Base-by-base conservation (phyloP, 1,140 invertebrate genomes). In the Zaprionus ghesquierei region DNA sequence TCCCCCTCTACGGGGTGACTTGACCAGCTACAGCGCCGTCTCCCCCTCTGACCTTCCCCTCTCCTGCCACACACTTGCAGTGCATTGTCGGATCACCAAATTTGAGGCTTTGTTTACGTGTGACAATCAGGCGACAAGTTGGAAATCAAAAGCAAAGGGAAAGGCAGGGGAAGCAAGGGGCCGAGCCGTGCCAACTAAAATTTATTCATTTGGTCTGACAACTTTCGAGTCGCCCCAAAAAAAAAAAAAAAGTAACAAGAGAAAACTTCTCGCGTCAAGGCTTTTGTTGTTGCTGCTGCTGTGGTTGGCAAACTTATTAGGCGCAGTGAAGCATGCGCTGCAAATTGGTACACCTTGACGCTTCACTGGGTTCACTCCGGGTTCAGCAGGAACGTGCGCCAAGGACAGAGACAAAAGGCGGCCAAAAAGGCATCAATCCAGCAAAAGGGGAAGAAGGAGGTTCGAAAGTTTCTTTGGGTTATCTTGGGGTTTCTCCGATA, bases 341-440 rank as follows among this genome's bases (percentile, higher is more conserved):
- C 84, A 89, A 87, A 87, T 87, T 87, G 82, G 82, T 87, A 87
- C 82, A 87, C 82, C 82, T 87, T 89, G 82, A 89, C 82, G 84
- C 84, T 87, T 87, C 79, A 87, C 53, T 87, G 84, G 84, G 79
- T 49, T 81, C 50, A 22, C 0, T 41, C n/a, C n/a, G n/a, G 35
- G 38, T 13, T 22, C 31, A 53, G 50, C 31, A 53, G 50, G 58
- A 60, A 18, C 50, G 51, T 61, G 64, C 38, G 56, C 33, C 25
- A 15, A 15, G 18, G 50, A 56, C 49, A 20, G 69, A 79, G 69
- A 86, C 84, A 89, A 86, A 87, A 73, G 82, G 79, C 82, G 69
- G 68, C 68, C 68, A 76, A 82, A 81, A 70, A 60, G 75, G 63
- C 76, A 78, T 76, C 73, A 66, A 72, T 78, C 76, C 68, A 41